Evolutionary conservation across 2,113 vertebrate species (phyloP).

Genomic region (Azemiops feae): DNA sequence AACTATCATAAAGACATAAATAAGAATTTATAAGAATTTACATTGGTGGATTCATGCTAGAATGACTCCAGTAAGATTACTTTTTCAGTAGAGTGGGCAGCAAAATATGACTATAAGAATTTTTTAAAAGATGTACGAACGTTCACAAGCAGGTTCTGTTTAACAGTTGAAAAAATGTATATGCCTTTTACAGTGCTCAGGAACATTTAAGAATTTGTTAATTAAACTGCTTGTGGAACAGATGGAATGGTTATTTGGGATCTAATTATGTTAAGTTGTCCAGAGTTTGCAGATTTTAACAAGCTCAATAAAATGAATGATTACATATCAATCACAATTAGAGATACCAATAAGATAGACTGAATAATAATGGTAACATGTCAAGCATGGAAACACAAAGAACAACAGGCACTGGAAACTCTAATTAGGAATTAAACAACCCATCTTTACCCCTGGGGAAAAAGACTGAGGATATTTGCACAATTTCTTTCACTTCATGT

Average conservation of each 20-base stretch:
- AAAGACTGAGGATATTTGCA: fast-evolving
- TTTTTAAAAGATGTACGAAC: constrained; percentile 61
- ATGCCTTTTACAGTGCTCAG: constrained; percentile 79
- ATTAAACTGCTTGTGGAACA: constrained; percentile 92
- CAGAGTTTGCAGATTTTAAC: constrained; percentile 79
- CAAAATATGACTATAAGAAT: constrained; percentile 52
- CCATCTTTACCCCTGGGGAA: background rate
- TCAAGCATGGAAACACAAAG: constrained; percentile 69
- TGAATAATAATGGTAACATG: constrained; percentile 72
- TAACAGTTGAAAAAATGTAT: constrained; percentile 82
- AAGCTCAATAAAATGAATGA: constrained; percentile 82
- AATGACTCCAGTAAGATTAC: background rate
- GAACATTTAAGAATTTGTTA: constrained; percentile 93
- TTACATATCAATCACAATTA: constrained; percentile 79
- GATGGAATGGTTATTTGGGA: constrained; percentile 93
- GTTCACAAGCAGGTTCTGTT: constrained; percentile 77
- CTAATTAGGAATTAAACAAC: constrained; percentile 18
- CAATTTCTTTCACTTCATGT: background rate
- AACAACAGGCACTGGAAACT: constrained; percentile 34
- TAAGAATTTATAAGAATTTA: background rate
- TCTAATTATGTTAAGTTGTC: constrained; percentile 87
- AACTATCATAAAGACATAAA: background rate
- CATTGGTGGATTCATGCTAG: background rate
- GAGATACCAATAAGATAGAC: constrained; percentile 71
- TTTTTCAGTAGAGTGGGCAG: background rate